Evolutionary conservation across 64 coral and sea anemone species (phyloP), one percentile per base, ranked within the genome.

Genomic region (Astreopora myriophthalma): DNA sequence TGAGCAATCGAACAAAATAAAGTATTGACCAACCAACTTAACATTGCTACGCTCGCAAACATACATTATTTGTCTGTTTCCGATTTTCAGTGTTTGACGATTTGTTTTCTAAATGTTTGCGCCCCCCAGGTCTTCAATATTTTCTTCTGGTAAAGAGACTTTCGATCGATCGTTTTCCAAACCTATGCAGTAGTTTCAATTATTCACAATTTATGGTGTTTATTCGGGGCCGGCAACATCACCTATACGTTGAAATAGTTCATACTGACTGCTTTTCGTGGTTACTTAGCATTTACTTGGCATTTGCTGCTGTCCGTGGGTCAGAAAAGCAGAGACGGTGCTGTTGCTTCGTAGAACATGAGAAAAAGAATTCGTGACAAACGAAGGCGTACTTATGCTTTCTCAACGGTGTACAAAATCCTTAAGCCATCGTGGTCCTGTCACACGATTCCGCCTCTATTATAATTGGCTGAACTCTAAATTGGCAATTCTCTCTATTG

Each of bases 101-200:
- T 94, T 94, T 88, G 85, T 83, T 83, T 77, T 94, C 55, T 92
- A 91, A 94, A 98, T 98, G 96, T 98, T 98, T 98, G 89, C 91
- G 13, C 73, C 86, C 79, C 68, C 55, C 30, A 85, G 77, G 55
- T 87, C 69, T 76, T 63, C 71, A 92, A 44, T 87, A 73, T 67
- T 89, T 93, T 90, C 75, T 80, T 49, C 40, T 40, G 22, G 37
- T 71, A 75, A 97, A 89, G 90, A 92, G 82, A 92, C 76, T 38
- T 81, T 90, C 66, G 40, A 93, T 87, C 85, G 58, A 93, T 87
- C 85, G 58, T 63, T 81, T 51, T 67, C 69, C 68, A 86, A 86
- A 60, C 86, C 67, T 30, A 19, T 82, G 84, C 66, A 87, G 86
- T 94, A 84, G 81, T 80, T 69, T 80, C 83, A 89, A 97, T 94